Percentiles rank a stretch among this genome's conserved stretches.
phyloP scores from a whole-genome alignment of 2,113 vertebrate species.

The Penelope pileata region DNA sequence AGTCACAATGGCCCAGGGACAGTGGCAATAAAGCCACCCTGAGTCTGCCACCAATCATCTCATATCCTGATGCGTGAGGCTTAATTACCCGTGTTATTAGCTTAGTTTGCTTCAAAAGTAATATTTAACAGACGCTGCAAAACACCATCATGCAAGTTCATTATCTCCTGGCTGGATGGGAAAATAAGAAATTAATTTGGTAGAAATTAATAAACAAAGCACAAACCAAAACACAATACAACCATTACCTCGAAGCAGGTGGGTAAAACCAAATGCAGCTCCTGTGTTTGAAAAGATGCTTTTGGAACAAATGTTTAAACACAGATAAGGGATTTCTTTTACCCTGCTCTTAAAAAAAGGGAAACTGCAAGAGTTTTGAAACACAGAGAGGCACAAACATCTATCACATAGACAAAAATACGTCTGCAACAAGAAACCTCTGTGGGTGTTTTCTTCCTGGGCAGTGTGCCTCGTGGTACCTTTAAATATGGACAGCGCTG shows the following conservation, averaged over 20 bases:
- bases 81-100: constrained; percentile 40
- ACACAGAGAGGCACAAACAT: not conserved
- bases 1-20: not conserved
- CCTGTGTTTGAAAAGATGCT: not conserved
- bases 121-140: not conserved
- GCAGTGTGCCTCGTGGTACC: not conserved
- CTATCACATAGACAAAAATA: not conserved
- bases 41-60: not conserved
- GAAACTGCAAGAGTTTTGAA: not conserved
- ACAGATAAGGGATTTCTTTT: not conserved
- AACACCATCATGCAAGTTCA: not conserved
- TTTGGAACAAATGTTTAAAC: not conserved
- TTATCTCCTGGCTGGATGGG: not conserved
- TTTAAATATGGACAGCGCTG: not conserved
- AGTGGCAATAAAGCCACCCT: not conserved
- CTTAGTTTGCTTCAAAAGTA: constrained; percentile 21
- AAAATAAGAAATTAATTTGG: not conserved
- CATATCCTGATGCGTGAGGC: not conserved
- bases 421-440: not conserved
- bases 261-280: not conserved
- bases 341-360: not conserved
- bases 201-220: not conserved
- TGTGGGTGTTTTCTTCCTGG: not conserved
- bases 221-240: not conserved
- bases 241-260: not conserved